Percentiles rank a stretch among this genome's conserved stretches.
phyloP scores from a whole-genome alignment of 2,113 vertebrate genomes.

The Planiliza haematocheilus region DNA sequence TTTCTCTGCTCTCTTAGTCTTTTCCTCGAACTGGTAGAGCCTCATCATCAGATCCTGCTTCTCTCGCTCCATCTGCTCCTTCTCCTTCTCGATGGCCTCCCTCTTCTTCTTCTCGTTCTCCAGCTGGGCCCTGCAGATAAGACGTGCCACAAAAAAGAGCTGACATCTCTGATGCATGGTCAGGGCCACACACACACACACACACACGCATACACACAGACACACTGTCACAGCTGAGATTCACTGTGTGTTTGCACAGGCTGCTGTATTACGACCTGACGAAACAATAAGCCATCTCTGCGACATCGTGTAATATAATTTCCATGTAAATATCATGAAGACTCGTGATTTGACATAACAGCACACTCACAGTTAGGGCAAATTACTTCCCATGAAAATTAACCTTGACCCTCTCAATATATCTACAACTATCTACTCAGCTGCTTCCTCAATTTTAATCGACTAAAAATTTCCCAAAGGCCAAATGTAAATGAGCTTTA shows the following conservation, averaged over 20 bases:
- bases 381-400: too few species aligned
- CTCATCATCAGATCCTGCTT: conserved; percentile 91
- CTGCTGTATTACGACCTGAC: not conserved
- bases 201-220: conserved; percentile 1
- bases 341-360: not conserved
- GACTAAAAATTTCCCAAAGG: not conserved
- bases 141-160: conserved; percentile 48
- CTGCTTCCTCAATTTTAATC: too few species aligned
- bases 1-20: conserved; percentile 92
- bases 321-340: not conserved
- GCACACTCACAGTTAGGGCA: not conserved
- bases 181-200: not conserved
- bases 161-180: conserved; percentile 12
- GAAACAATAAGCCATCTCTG: conserved; percentile 2
- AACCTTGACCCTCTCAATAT: too few species aligned
- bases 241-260: not conserved
- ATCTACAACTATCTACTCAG: too few species aligned
- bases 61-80: conserved; percentile 92
- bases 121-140: conserved; percentile 89
- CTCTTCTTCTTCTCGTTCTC: conserved; percentile 93
- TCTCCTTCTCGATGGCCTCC: conserved; percentile 91
- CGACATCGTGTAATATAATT: not conserved
- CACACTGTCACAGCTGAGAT: not conserved
- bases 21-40: conserved; percentile 91
- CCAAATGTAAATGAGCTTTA: not conserved